Evolutionary conservation across 2,797 vertebrate genomes (phyloP), one percentile per base, ranked within the genome.

Genomic region (Rhynchotus rufescens): DNA sequence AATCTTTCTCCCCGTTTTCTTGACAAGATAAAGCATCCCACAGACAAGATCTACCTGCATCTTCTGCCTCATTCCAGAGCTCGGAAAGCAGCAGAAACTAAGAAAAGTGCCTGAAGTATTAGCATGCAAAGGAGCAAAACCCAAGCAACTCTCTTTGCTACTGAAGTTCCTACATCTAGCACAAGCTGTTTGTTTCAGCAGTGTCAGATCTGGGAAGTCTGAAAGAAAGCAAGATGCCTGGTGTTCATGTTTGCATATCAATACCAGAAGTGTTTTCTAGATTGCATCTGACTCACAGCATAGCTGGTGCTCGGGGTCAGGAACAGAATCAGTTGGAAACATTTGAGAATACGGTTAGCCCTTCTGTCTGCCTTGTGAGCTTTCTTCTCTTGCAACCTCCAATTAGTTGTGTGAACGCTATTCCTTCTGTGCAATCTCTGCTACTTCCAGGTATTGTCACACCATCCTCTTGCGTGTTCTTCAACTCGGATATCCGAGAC

Each of bases 191-290:
- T 86, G 90, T 81, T 51, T 4, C 1, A 7, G 76, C 45, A 23
- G 22, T 10, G 40, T 74, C 80, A 15, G 80, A 22, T 40, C 61
- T 49, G 47, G 77, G 49, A 42, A 49, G 67, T 56, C 89, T 89
- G 90, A 57, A 78, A 76, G 51, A 22, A 73, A 79, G 66, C 68
- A 9, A 79, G 57, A 57, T 65, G 82, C 89, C 80, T 69, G 75
- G 52, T 62, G 85, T 68, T 83, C 44, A 0, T 51, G 82, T 92
- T 93, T 94, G 87, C 83, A 56, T 82, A 47, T 59, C 90, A 86
- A 69, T 47, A 36, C 71, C 78, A 81, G 80, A 17, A 89, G 75
- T 49, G 88, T 82, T 89, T 82, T 40, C 71, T 17, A 67, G 47
- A 62, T 80, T 44, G n/a, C 20, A 9, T 75, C 61, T 75, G 81